Evolutionary conservation across 2,113 vertebrate species (phyloP).

Genomic region (Labeo catla): DNA sequence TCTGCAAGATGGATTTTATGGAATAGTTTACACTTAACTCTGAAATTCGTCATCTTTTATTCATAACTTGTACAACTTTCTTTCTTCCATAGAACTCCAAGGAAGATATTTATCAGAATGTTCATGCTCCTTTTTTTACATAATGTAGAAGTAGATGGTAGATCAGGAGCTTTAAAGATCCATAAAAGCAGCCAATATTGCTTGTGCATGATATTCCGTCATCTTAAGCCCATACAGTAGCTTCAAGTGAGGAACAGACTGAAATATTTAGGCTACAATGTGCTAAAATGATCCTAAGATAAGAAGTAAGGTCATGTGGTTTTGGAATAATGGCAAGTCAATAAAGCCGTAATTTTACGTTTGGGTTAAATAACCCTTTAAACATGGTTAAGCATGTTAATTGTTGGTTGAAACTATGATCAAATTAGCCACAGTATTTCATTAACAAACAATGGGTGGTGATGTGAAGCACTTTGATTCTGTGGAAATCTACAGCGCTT

Average conservation of each 20-base stretch:
- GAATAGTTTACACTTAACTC: not conserved
- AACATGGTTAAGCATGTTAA: not conserved
- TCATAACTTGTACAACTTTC: not conserved
- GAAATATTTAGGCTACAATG: not conserved
- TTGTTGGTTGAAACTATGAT: not conserved
- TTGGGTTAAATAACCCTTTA: not conserved
- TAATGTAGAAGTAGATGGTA: not conserved
- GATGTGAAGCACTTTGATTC: not conserved
- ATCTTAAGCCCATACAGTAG: not conserved
- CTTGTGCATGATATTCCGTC: not conserved
- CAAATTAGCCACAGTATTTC: not conserved
- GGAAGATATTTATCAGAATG: not conserved
- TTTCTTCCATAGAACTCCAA: not conserved
- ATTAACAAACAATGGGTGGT: not conserved
- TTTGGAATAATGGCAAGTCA: not conserved
- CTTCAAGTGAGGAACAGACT: not conserved
- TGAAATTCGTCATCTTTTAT: not conserved
- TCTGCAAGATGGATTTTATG: not conserved
- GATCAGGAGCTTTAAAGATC: not conserved
- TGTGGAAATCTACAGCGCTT: not conserved
- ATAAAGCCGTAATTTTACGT: not conserved
- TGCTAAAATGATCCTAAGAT: not conserved
- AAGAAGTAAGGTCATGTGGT: not conserved
- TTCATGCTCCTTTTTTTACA: not conserved
- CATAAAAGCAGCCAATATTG: not conserved